phyloP scores from a whole-genome alignment of 92 coral and sea anemone species.

The Pocillopora grandis region DNA sequence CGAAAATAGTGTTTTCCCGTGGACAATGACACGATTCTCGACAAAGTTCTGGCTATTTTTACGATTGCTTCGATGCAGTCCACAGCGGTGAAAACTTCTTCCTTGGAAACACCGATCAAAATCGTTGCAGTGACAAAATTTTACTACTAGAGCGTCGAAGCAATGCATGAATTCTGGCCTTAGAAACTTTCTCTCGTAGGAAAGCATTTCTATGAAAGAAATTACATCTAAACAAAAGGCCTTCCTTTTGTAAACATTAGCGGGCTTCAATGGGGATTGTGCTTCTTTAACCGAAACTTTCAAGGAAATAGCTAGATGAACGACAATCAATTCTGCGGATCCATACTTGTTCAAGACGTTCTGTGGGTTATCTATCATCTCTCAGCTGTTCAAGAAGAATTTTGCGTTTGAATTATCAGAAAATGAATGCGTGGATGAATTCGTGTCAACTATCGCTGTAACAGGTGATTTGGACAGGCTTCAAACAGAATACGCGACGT shows the following conservation, averaged over 20 bases:
- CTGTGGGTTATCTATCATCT: background rate
- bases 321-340: background rate
- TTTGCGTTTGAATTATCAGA: background rate
- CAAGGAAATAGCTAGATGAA: background rate
- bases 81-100: background rate
- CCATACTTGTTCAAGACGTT: background rate
- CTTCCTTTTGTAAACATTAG: slow-evolving; percentile 31
- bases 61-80: background rate
- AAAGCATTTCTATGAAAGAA: background rate
- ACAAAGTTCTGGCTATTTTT: too few relatives aligned
- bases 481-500: background rate
- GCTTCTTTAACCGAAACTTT: slow-evolving; percentile 2
- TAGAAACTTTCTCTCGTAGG: background rate
- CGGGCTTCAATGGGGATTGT: slow-evolving; percentile 18
- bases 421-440: background rate
- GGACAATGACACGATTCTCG: too few relatives aligned
- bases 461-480: background rate
- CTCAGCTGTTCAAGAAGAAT: background rate
- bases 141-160: background rate
- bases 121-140: background rate
- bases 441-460: background rate
- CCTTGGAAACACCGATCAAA: background rate
- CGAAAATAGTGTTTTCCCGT: too few relatives aligned
- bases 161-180: background rate
- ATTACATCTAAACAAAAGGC: slow-evolving; percentile 8